phyloP scores from a whole-genome alignment of 2,888 invertebrate species.

The Bembecia ichneumoniformis region DNA sequence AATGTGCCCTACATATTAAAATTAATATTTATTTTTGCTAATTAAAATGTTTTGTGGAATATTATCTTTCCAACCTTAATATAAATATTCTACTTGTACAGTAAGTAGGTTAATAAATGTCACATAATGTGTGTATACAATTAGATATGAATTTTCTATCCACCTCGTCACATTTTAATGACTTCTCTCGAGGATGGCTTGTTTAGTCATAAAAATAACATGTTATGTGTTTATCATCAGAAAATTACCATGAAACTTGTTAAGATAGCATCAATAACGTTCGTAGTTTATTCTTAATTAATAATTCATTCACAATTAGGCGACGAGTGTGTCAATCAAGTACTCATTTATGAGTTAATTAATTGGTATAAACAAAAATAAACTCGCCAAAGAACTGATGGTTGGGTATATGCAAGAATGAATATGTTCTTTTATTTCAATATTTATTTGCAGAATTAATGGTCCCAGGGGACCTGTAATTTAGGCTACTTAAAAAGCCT shows the following conservation, averaged over 20 bases:
- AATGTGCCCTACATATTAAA: too few species aligned
- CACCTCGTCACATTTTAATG: constrained; percentile 1
- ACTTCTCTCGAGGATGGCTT: constrained; percentile 12
- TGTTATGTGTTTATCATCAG: constrained; percentile 21
- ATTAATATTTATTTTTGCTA: too few species aligned
- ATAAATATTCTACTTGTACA: too few species aligned
- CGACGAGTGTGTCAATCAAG: not conserved
- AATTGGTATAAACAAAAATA: not conserved
- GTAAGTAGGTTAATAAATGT: not conserved
- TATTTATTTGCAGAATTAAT: too few species aligned
- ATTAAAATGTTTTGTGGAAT: too few species aligned
- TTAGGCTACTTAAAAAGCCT: too few species aligned
- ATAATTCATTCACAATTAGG: constrained; percentile 16
- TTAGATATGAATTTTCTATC: not conserved
- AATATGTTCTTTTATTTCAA: too few species aligned
- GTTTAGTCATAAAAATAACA: constrained; percentile 25
- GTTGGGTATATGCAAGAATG: too few species aligned
- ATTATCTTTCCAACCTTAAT: too few species aligned
- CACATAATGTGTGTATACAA: not conserved
- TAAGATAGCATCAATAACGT: constrained; percentile 23
- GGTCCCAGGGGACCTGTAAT: too few species aligned
- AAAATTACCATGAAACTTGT: constrained; percentile 32
- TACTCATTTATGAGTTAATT: too few species aligned
- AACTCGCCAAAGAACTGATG: not conserved
- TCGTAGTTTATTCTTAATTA: constrained; percentile 24